These are phyloP conservation scores for Lepus townsendii DNA, from an alignment of 2,797 vertebrate genomes.

Conservation along the genomic window DNA sequence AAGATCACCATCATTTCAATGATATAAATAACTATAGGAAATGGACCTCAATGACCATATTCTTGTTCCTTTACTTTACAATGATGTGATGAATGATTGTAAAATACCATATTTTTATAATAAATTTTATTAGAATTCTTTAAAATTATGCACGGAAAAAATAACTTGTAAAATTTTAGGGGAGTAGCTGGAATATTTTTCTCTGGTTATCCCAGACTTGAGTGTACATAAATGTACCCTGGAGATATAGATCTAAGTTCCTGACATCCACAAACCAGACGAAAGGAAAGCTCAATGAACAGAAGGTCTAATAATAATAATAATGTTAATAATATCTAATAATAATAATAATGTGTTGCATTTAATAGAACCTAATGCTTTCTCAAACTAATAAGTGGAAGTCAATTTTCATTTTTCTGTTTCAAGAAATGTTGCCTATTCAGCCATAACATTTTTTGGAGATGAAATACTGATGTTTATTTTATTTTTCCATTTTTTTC, in stretches of 20 bases:
- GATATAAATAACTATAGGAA: background rate
- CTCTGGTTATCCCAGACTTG: background rate
- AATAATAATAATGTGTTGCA: too few species aligned
- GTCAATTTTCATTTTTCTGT: background rate
- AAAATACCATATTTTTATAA: background rate
- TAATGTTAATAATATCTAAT: too few species aligned
- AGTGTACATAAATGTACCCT: background rate
- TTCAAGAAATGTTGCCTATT: background rate
- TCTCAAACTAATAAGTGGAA: background rate
- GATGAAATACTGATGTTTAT: background rate
- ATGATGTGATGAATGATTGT: background rate
- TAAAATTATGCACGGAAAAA: background rate
- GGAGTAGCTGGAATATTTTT: background rate
- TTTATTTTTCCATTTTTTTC: background rate
- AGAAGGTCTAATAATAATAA: background rate
- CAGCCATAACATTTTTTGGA: background rate
- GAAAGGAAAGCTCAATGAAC: too few species aligned
- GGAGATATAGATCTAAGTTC: background rate
- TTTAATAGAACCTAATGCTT: background rate
- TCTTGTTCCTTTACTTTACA: background rate
- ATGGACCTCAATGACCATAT: background rate
- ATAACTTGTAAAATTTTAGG: background rate
- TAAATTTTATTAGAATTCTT: background rate
- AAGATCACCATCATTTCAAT: background rate
- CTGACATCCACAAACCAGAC: background rate